These are phyloP conservation scores for Holothuria leucospilota DNA, from an alignment of 53 echinoderm and acorn worm species.

Conservation along the genomic window DNA sequence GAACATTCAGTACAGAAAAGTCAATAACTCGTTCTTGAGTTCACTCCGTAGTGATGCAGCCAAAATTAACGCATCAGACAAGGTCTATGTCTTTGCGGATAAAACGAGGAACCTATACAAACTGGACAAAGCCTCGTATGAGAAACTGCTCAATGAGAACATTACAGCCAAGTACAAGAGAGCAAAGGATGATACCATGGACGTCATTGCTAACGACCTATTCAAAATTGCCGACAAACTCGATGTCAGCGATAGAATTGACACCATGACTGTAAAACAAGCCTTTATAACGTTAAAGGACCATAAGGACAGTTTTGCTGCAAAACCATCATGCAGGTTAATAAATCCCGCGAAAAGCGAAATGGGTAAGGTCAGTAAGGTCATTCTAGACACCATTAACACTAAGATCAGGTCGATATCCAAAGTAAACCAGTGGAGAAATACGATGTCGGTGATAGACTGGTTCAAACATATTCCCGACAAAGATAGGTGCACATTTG, in stretches of 20 bases:
- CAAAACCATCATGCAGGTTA: slow-evolving; percentile 36
- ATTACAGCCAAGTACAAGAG: slow-evolving; percentile 8
- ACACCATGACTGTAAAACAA: too few relatives aligned
- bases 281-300: slow-evolving; percentile 23
- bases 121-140: neutral
- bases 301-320: slow-evolving; percentile 48
- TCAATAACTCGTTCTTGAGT: slow-evolving; percentile 27
- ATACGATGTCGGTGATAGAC: slow-evolving; percentile 9
- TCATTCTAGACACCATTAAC: slow-evolving; percentile 50
- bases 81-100: slow-evolving; percentile 39
- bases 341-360: slow-evolving; percentile 55
- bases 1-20: slow-evolving; percentile 31
- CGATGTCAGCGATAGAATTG: too few relatives aligned
- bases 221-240: too few relatives aligned
- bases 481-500: slow-evolving; percentile 50
- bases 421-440: slow-evolving; percentile 54
- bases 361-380: slow-evolving; percentile 56
- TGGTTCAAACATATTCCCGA: slow-evolving; percentile 52
- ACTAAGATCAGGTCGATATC: slow-evolving; percentile 5
- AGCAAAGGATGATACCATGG: neutral
- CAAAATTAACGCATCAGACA: slow-evolving; percentile 38
- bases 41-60: slow-evolving; percentile 20
- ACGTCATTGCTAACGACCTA: too few relatives aligned
- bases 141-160: slow-evolving; percentile 20
- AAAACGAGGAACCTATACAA: slow-evolving; percentile 40